Base-by-base conservation (phyloP, 2,888 invertebrate genomes). In the Labia minor region DNA sequence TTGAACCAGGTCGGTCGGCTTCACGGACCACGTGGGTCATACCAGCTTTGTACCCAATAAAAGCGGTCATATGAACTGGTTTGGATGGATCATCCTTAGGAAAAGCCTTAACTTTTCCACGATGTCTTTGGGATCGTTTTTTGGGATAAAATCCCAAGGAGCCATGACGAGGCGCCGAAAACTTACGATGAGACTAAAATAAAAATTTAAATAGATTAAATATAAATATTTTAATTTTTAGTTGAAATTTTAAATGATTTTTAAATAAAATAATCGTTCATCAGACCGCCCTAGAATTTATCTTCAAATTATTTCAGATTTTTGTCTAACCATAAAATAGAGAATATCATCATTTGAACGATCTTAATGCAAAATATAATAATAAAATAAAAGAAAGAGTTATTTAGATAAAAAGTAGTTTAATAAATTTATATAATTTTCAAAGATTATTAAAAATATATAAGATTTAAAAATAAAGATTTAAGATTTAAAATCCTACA, bases 141-240 rank as follows among this genome's bases (percentile, higher is more conserved):
- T 97, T 98, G 76, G 99, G 99, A 81, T 97, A 92, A 86, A 99
- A 99, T 74, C 97, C 98, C 93, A 99, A 95, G 67, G 97, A 98
- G 75, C 99, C 99, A 87, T 99, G 99, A 74, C 99, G 92, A 74
- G 99, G 99, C 62, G 98, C 98, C 77, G 96, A 97, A 81, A 99
- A 99, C 80, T 99, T 99, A 78, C 99, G 89, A 83, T 99, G 99
- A 82, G 98, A 98, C 99, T 98, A 80, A 71, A 86, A 81, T 72
- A 1, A 66, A n/a, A n/a, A n/a, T n/a, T n/a, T 65, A 67, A 68
- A 67, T 8, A 64, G 21, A 65, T 18, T 33, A 67, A 6, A 8
- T 18, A n/a, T 10, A 64, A 20, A 64, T n/a, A n/a, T n/a, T n/a
- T n/a, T n/a, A n/a, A n/a, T n/a, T n/a, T n/a, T n/a, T n/a, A n/a